Percentiles rank a stretch among this genome's conserved stretches.
These are phyloP conservation scores for Parthenolecanium corni DNA, from an alignment of 2,888 invertebrate species.

Conservation along the genomic window DNA sequence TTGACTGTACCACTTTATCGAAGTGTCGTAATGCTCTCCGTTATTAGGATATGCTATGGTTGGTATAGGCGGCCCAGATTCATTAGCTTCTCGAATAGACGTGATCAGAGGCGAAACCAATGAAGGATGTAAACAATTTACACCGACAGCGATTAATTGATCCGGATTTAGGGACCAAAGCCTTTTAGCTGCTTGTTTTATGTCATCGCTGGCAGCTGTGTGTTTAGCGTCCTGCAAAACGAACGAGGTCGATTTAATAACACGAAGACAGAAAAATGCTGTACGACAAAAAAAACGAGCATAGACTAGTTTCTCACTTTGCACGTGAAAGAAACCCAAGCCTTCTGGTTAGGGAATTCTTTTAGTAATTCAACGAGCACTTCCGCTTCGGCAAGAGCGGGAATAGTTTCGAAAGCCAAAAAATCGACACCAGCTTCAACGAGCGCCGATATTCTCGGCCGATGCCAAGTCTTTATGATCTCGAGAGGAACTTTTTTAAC, in stretches of 20 bases:
- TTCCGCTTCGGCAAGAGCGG: conserved; percentile 70
- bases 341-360: conserved; percentile 64
- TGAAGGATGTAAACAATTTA: conserved; percentile 71
- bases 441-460: conserved; percentile 64
- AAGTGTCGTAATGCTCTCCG: conserved; percentile 65
- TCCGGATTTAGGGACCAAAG: conserved; percentile 47
- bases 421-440: conserved; percentile 71
- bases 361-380: conserved; percentile 66
- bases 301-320: conserved; percentile 46
- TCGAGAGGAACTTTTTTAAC: conserved; percentile 52
- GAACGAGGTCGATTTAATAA: neutral
- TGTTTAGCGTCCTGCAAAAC: conserved; percentile 45
- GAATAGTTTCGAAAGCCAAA: conserved; percentile 84
- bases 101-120: conserved; percentile 50
- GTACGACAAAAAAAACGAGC: neutral
- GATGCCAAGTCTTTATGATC: conserved; percentile 72
- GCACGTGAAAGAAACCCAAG: conserved; percentile 82
- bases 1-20: conserved; percentile 43
- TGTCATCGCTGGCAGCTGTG: conserved; percentile 69
- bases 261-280: too few relatives aligned
- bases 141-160: conserved; percentile 73
- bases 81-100: conserved; percentile 37
- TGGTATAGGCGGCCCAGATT: conserved; percentile 44
- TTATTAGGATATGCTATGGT: conserved; percentile 87
- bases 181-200: conserved; percentile 57